phyloP scores from a whole-genome alignment of 64 coral and sea anemone species.

The Orbicella faveolata region DNA sequence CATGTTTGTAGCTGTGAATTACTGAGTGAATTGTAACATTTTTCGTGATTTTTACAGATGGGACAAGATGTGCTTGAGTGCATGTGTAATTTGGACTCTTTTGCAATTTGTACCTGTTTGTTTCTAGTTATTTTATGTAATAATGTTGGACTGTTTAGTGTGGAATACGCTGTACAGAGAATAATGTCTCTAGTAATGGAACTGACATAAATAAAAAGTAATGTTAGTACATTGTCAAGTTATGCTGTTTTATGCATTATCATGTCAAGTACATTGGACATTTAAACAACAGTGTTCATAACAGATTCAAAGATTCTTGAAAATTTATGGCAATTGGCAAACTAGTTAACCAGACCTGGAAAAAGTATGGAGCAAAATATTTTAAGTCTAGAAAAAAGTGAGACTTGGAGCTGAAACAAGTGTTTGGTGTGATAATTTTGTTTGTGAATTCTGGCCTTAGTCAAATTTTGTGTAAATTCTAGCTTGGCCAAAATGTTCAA shows the following conservation, averaged over 20 bases:
- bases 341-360: no score
- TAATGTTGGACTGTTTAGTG: not conserved
- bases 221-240: not conserved
- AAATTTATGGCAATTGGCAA: no score
- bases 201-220: slow-evolving; percentile 3
- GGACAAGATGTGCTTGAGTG: not conserved
- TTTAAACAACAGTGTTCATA: not conserved
- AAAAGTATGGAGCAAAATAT: no score
- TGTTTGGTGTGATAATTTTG: no score
- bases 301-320: no score
- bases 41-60: not conserved
- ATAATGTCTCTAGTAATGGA: not conserved
- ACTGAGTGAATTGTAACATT: not conserved
- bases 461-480: no score
- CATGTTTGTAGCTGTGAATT: slow-evolving; percentile 7
- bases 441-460: no score
- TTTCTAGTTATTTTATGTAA: not conserved
- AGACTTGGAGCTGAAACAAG: no score
- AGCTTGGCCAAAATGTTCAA: no score
- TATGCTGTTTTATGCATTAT: not conserved
- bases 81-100: slow-evolving; percentile 13
- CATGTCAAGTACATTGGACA: not conserved
- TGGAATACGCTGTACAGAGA: slow-evolving; percentile 2
- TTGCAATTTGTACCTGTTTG: not conserved
- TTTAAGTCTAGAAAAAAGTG: no score